Base-by-base conservation (phyloP, 2,888 invertebrate genomes). In the Tetranychus truncatus region DNA sequence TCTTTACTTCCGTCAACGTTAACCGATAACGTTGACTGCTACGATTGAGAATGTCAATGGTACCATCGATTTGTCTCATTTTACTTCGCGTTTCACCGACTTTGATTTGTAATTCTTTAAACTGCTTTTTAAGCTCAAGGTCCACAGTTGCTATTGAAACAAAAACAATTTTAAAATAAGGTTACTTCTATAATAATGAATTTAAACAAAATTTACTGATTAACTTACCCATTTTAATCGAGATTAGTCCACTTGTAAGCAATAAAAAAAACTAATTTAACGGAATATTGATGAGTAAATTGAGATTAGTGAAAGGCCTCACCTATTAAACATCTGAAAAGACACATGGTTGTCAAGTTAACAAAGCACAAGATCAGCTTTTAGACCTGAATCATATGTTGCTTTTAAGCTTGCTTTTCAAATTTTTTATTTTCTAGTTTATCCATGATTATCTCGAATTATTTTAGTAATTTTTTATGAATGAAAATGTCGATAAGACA, bases 1-100 rank as follows among this genome's bases (percentile, higher is more conserved):
- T 79, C 84, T 82, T 80, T 34, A 86, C 81, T 82, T 87, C 88
- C 81, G 86, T 85, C 80, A 88, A 87, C 66, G 91, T 92, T 74
- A 91, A 84, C 78, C 87, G 86, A 75, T 89, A 87, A 81, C 89
- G 89, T 78, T 88, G 87, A 80, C 89, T 87, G 74, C 86, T 85
- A 77, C 88, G 85, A 80, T 87, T 88, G 72, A 90, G 82, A 18
- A 86, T 86, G 71, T 88, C 88, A 78, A 91, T 89, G 84, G 92
- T 90, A 1, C 88, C 83, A 82, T 92, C 91, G 8, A 91, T 88
- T 76, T 91, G 82, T 80, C 89, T 87, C 77, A 92, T 85, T 84
- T 91, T 91, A 81, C 90, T 89, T 78, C 87, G 87, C 0, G 91
- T 91, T 80, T 90, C 89, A 45, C 90, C 85, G 87, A 90, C 88